phyloP scores from a whole-genome alignment of 2,113 vertebrate genomes.

The Hucho hucho region DNA sequence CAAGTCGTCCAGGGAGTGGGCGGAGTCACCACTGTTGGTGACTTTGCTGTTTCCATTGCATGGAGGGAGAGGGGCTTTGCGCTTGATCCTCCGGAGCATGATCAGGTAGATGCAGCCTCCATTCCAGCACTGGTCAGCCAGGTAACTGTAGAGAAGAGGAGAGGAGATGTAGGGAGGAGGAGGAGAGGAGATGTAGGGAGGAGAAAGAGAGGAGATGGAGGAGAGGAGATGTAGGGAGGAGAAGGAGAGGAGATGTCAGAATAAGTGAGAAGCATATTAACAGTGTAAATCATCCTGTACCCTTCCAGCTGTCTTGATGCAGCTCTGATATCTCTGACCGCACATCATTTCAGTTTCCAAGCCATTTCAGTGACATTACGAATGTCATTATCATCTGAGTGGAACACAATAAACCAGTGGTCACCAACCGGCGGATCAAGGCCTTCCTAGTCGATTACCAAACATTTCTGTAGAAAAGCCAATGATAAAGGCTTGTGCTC shows the following conservation, averaged over 20 bases:
- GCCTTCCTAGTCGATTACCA: no score
- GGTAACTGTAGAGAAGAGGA: constrained; percentile 78
- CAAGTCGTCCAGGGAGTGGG: constrained; percentile 25
- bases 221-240: no score
- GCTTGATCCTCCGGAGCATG: constrained; percentile 94
- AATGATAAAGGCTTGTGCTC: no score
- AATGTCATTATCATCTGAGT: background rate
- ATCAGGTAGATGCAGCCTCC: constrained; percentile 94
- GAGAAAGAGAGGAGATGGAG: no score
- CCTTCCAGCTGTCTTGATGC: background rate
- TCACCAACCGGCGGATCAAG: no score
- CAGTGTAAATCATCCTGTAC: background rate
- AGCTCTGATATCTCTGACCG: background rate
- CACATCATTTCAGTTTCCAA: background rate
- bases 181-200: no score
- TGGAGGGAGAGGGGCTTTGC: constrained; percentile 87
- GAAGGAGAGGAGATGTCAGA: background rate
- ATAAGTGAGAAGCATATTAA: background rate
- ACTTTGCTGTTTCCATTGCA: constrained; percentile 64
- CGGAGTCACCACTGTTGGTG: constrained; percentile 41
- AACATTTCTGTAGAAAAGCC: no score
- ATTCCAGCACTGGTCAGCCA: constrained; percentile 99
- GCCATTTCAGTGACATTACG: background rate
- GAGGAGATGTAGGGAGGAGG: no score
- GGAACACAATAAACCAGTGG: no score